These are phyloP conservation scores for Eolophus roseicapilla DNA, from an alignment of 2,113 vertebrate species.

Conservation along the genomic window DNA sequence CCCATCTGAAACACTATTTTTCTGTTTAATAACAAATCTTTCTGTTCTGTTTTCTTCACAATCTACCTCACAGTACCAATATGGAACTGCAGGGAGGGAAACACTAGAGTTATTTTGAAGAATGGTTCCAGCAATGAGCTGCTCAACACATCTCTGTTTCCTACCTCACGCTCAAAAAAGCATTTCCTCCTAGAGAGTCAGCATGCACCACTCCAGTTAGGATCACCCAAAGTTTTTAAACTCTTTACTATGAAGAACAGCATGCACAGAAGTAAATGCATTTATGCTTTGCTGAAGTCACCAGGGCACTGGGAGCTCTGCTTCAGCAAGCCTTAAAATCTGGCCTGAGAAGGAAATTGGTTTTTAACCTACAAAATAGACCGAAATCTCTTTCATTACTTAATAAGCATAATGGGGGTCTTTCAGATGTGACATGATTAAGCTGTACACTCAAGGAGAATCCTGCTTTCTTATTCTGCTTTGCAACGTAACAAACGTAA, in stretches of 20 bases:
- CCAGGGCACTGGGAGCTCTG: neutral
- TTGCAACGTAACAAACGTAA: neutral
- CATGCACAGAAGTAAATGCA: neutral
- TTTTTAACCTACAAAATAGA: neutral
- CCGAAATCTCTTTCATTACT: neutral
- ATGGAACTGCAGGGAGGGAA: neutral
- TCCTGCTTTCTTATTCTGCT: neutral
- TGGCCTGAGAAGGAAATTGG: neutral
- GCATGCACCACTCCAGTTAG: fast-evolving
- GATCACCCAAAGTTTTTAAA: neutral
- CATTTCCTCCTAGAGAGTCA: neutral
- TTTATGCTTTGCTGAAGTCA: fast-evolving
- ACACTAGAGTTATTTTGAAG: fast-evolving
- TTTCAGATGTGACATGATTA: neutral
- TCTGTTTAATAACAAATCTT: neutral
- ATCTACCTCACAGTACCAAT: too few relatives aligned
- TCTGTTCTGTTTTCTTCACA: neutral
- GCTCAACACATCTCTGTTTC: neutral
- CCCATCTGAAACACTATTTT: neutral
- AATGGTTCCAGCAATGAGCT: neutral
- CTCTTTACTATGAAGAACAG: neutral
- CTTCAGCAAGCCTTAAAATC: neutral
- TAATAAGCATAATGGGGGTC: neutral
- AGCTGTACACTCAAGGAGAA: neutral
- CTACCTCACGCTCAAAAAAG: neutral